These are phyloP conservation scores for Mimas tiliae DNA, from an alignment of 2,888 invertebrate species.

Conservation along the genomic window DNA sequence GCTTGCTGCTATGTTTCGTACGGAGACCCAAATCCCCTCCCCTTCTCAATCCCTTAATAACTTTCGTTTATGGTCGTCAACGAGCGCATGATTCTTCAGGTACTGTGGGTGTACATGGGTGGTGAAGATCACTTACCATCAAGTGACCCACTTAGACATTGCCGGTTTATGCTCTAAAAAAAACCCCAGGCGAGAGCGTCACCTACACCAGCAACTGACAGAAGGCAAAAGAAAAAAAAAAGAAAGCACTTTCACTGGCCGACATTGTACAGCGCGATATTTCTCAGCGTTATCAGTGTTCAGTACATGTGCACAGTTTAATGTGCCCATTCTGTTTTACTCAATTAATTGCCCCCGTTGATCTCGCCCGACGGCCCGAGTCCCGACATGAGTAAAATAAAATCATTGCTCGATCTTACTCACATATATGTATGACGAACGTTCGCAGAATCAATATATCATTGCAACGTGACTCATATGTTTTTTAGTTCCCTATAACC, in stretches of 20 bases:
- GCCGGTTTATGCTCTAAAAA: no score
- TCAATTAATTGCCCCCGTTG: conserved; percentile 71
- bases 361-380: conserved; percentile 19
- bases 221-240: no score
- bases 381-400: conserved; percentile 27
- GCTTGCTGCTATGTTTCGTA: no score
- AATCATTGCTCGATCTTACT: conserved; percentile 28
- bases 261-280: conserved; percentile 59
- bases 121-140: no score
- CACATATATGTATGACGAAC: conserved; percentile 21
- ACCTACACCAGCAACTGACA: no score
- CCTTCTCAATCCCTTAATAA: no score
- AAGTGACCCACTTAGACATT: no score
- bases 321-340: conserved; percentile 74
- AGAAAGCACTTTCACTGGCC: conserved; percentile 37
- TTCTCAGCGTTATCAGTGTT: conserved; percentile 77
- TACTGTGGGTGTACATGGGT: no score
- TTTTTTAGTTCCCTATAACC: not conserved
- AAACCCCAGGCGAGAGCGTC: no score
- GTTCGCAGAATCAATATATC: conserved; percentile 24
- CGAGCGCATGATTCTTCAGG: no score
- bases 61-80: no score
- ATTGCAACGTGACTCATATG: conserved; percentile 19
- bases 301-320: conserved; percentile 80
- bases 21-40: no score